Evolutionary conservation across 2,888 invertebrate genomes (phyloP), one percentile per base, ranked within the genome.

Genomic region (Hofmannophila pseudospretella): DNA sequence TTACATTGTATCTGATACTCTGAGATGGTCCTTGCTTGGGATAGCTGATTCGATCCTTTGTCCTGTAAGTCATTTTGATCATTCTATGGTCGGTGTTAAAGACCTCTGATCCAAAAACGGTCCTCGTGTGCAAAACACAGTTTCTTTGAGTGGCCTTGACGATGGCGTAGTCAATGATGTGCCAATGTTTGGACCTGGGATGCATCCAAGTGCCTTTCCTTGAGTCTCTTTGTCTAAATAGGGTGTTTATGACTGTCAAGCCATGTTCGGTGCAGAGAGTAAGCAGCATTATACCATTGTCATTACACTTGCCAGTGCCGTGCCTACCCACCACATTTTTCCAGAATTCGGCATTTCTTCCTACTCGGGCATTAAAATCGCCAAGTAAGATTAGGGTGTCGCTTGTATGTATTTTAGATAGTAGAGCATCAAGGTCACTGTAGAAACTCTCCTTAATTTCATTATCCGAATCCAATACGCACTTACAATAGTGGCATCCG

Each of bases 141-240:
- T 5, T 16, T 16, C 16, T 16, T 16, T 16, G 16, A 5, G 16
- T 16, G 5, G 16, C 16, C 16, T 5, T 16, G 16, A 16, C 30
- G 8, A 51, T 45, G 1, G 40, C 44, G 23, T 51, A 47, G 16
- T 51, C 48, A 1, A 52, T 42, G 4, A 54, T 26, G 26, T 53
- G 54, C 49, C 51, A 53, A 28, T 57, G 52, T 22, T 46, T 47
- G 2, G 56, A 58, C 14, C 54, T 33, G 3, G 53, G 54, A 13
- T 60, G 52, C 57, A 54, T 56, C 52, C 54, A 55, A 0, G 54
- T 51, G 0, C 39, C 47, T n/a, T 59, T 57, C 13, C 52, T n/a
- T 28, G 55, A 58, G 0, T 37, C 44, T 0, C 48, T 29, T 2
- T 58, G 44, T 34, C 54, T 32, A 13, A 57, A 58, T 40, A 54